Base-by-base conservation (phyloP, 2,888 invertebrate species). In the Polia nebulosa region DNA sequence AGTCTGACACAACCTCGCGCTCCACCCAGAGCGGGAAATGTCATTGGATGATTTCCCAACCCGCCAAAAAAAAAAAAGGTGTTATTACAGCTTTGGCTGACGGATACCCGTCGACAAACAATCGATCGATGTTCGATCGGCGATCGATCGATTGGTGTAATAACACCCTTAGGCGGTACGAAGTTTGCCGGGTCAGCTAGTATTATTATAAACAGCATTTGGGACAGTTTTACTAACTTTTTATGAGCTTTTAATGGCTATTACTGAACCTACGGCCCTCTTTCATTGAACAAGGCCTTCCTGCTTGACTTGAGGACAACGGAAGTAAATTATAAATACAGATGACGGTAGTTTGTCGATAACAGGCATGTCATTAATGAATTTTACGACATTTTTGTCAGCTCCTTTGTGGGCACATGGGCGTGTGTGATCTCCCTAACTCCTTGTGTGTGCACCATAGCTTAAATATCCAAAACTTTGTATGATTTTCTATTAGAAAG, bases 241-340 rank as follows among this genome's bases (percentile, higher is more conserved):
- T 87, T 83, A 87, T 69, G 71, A 61, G 60, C 51, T 78, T 87
- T 86, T 85, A 82, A 86, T 80, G 83, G 66, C 76, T 58, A 66
- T 73, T 59, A 72, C 76, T 68, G 76, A 68, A 80, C 78, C 76
- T 75, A 44, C 64, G 39, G 3, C 36, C 60, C 59, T 45, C 53
- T 53, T 72, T 72, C 61, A 78, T 69, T 63, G 72, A 75, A 76
- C 81, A 80, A 73, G 74, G 76, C 59, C 34, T 44, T 67, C 34
- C 59, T 67, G 39, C 41, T n/a, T 41, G 3, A n/a, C n/a, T 20
- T 13, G 22, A 67, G 67, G 68, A 60, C 36, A 45, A 34, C 65
- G 72, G 68, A 80, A 75, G 79, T 62, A 47, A 65, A 57, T 63
- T 70, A 63, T 76, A 78, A 84, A 84, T 67, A 83, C 71, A 78